These are phyloP conservation scores for Drosophila mojavensis DNA, from an alignment of 1,140 invertebrate genomes.

Conservation along the genomic window DNA sequence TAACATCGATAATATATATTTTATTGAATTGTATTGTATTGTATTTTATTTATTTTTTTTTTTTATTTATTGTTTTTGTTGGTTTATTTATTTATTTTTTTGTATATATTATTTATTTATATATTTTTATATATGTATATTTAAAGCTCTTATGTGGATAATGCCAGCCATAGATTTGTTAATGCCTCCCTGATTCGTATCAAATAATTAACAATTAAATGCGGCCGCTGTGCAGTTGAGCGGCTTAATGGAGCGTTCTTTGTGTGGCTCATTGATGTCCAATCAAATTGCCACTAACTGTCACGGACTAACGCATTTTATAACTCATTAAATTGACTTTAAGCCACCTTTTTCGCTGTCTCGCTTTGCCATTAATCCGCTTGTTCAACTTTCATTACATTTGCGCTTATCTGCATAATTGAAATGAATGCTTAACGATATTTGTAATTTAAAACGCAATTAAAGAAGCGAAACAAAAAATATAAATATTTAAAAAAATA, in stretches of 20 bases:
- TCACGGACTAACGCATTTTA: slow-evolving; percentile 29
- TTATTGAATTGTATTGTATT: no score
- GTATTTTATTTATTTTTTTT: no score
- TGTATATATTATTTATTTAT: no score
- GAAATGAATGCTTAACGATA: slow-evolving; percentile 73
- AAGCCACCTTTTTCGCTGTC: slow-evolving; percentile 48
- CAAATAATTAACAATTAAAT: slow-evolving; percentile 1
- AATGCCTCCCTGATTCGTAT: no score
- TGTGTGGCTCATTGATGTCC: slow-evolving; percentile 24
- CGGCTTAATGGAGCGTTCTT: slow-evolving; percentile 25
- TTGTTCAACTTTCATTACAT: slow-evolving; percentile 81
- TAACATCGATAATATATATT: no score
- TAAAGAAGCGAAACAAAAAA: slow-evolving; percentile 24
- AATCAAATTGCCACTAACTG: slow-evolving; percentile 53
- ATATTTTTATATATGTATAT: no score
- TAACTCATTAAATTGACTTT: slow-evolving; percentile 76
- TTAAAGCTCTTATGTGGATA: no score
- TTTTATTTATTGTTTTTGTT: no score
- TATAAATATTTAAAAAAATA: no score
- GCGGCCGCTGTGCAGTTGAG: not conserved
- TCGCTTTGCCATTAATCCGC: slow-evolving; percentile 64
- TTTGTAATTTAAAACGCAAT: slow-evolving; percentile 57
- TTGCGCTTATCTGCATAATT: slow-evolving; percentile 80
- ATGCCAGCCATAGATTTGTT: no score
- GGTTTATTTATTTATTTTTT: no score